A percentile compares a stretch with the other conserved stretches of the same genome.
Conservation (phyloP, 2,888 invertebrate species). For the Calephelis perditalis region DNA sequence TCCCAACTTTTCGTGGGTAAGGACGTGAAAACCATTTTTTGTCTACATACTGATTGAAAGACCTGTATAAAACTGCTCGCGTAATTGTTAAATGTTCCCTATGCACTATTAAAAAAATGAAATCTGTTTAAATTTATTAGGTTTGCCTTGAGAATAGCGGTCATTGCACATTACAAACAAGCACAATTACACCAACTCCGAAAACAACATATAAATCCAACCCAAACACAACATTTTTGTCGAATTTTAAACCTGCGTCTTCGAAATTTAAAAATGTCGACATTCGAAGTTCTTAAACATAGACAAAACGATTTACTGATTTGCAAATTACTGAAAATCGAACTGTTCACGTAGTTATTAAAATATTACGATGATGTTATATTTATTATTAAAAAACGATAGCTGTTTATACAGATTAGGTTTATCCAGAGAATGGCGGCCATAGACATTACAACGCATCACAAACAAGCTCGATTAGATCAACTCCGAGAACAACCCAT, state of each 20-base stretch:
- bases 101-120: constrained; percentile 17
- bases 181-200: constrained; percentile 62
- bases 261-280: no score
- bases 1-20: no score
- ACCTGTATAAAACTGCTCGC: no score
- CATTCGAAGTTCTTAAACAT: no score
- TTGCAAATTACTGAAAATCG: no score
- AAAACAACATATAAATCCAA: constrained; percentile 69
- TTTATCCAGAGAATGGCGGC: constrained; percentile 23
- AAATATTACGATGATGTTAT: no score
- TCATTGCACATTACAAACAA: constrained; percentile 43
- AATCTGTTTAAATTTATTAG: constrained; percentile 21
- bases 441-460: constrained; percentile 37
- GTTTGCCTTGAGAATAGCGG: constrained; percentile 21
- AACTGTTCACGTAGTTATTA: no score
- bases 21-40: no score
- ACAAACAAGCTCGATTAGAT: constrained; percentile 59
- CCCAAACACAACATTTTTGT: constrained; percentile 71
- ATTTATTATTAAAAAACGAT: constrained; percentile 17
- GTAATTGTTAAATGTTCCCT: no score
- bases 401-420: constrained; percentile 23
- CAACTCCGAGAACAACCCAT: constrained; percentile 65
- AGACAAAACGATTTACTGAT: no score
- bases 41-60: no score
- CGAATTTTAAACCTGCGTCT: constrained; percentile 51